phyloP scores from a whole-genome alignment of 2,888 invertebrate genomes.

The Holacanthella duospinosa region DNA sequence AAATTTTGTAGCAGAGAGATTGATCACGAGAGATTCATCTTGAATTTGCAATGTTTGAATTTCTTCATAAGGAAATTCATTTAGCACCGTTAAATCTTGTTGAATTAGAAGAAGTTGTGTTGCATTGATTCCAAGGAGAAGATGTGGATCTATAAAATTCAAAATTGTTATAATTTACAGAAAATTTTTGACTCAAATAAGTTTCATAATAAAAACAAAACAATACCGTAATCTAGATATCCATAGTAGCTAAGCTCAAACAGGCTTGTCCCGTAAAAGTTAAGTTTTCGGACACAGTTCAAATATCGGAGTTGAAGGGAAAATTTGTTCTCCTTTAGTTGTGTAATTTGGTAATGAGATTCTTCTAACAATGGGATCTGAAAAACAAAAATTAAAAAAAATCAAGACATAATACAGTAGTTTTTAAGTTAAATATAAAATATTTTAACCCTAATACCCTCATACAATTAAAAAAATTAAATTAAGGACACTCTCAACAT shows the following conservation, averaged over 20 bases:
- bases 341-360: background rate
- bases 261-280: conserved; percentile 75
- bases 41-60: background rate
- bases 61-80: background rate
- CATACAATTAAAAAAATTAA: too few species aligned
- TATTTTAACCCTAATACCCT: too few species aligned
- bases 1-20: background rate
- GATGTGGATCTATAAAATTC: background rate
- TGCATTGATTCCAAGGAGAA: background rate
- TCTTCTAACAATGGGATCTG: background rate
- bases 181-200: background rate
- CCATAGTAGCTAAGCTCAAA: conserved; percentile 85
- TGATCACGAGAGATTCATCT: background rate
- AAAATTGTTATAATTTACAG: background rate
- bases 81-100: conserved; percentile 2
- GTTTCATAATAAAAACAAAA: background rate
- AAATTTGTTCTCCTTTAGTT: background rate
- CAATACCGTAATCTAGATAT: conserved; percentile 70
- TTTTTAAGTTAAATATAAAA: too few species aligned
- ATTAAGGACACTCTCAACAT: too few species aligned
- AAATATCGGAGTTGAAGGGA: conserved; percentile 53
- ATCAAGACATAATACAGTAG: too few species aligned
- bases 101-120: background rate
- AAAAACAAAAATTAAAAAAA: background rate
- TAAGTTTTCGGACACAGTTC: conserved; percentile 93